These are phyloP conservation scores for Drosophila antonietae DNA, from an alignment of 2,888 invertebrate species.

Conservation along the genomic window DNA sequence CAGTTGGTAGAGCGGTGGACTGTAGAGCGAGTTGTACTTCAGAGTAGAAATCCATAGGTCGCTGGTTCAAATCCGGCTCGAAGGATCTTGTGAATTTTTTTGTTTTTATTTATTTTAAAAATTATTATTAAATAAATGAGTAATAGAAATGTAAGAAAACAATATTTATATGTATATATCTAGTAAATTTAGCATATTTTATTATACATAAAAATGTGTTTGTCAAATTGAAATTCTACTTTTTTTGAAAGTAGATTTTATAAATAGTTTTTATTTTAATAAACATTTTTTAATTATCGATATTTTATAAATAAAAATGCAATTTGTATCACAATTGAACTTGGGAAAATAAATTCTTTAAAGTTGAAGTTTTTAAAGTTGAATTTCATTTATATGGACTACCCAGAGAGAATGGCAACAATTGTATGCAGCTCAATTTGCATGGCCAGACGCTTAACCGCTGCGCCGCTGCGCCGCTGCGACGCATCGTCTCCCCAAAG, in stretches of 20 bases:
- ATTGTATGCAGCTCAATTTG: conserved; percentile 53
- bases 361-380: background rate
- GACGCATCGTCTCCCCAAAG: background rate
- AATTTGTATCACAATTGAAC: background rate
- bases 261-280: no score
- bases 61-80: conserved; percentile 83
- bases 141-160: background rate
- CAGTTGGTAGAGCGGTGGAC: conserved; percentile 84
- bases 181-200: no score
- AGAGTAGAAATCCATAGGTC: conserved; percentile 80
- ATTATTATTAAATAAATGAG: background rate
- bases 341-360: background rate
- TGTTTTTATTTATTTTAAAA: conserved; percentile 4
- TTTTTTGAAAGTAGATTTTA: no score
- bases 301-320: no score
- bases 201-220: background rate
- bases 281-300: no score
- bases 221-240: no score
- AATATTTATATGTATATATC: background rate
- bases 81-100: conserved; percentile 66
- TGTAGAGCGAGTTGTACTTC: conserved; percentile 58
- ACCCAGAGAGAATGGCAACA: conserved; percentile 32
- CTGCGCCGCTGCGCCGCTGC: conserved; percentile 6
- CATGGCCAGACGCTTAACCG: conserved; percentile 37
- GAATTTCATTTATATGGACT: background rate